phyloP scores from a whole-genome alignment of 2,113 vertebrate genomes.

The Grammomys surdaster region DNA sequence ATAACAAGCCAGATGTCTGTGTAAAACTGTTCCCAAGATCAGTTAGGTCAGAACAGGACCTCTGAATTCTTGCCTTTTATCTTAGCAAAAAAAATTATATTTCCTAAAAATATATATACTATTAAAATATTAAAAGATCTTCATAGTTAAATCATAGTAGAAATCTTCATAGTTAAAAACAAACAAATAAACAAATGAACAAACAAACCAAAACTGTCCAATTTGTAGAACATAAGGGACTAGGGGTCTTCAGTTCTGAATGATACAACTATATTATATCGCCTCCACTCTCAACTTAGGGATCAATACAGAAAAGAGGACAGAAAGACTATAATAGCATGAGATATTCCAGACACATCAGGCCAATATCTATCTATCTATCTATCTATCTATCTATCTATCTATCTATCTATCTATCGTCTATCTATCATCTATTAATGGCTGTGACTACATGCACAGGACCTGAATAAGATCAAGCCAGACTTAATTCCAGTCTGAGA shows the following conservation, averaged over 20 bases:
- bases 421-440: background rate
- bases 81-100: background rate
- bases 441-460: background rate
- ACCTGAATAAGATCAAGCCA: background rate
- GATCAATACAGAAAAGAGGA: background rate
- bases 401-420: too few relatives aligned
- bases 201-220: background rate
- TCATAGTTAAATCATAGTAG: constrained; percentile 58
- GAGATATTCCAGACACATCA: background rate
- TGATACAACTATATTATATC: too few relatives aligned
- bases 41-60: background rate
- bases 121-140: constrained; percentile 76
- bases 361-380: too few relatives aligned
- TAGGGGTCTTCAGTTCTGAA: background rate
- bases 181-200: background rate
- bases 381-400: too few relatives aligned
- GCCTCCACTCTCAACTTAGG: background rate
- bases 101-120: constrained; percentile 40
- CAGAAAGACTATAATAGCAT: background rate
- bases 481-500: background rate
- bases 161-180: constrained; percentile 73
- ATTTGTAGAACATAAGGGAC: background rate
- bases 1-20: background rate
- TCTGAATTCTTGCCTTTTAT: background rate
- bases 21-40: background rate